Evolutionary conservation across 1,140 invertebrate species (phyloP), one percentile per base, ranked within the genome.

Genomic region (Homalodisca vitripennis): DNA sequence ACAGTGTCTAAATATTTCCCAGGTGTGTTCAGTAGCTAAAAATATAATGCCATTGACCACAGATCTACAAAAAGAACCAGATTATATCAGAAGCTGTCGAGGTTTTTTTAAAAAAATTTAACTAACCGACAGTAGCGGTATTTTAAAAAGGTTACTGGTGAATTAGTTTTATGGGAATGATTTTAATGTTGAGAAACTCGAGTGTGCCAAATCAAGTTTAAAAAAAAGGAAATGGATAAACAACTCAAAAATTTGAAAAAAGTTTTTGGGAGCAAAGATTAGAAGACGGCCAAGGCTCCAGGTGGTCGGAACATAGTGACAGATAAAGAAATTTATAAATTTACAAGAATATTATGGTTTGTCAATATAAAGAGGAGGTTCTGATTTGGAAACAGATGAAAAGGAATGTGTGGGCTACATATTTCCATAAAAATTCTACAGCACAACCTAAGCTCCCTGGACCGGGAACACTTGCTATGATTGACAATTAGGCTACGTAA

Each of bases 1-100:
- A 46, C 41, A 46, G n/a, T 46, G 41, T 46, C 41, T 46, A 46
- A 46, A 46, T 46, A 46, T 46, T 46, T 46, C n/a, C n/a, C 41
- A 46, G n/a, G 41, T 46, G 41, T 46, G 41, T 46, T 46, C 41
- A 46, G 10, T 46, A 46, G 41, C 41, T 46, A 46, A 46, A 46
- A 46, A n/a, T n/a, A n/a, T 46, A 46, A 46, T 46, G 41, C n/a
- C 41, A 12, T n/a, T 12, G 41, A 46, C 41, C 41, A 46, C 41
- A 46, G 41, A 46, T 46, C 10, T 46, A 46, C 41, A n/a, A n/a
- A 46, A 46, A n/a, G 41, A 46, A 46, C n/a, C 41, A n/a, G 10
- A 46, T 46, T n/a, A n/a, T n/a, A n/a, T n/a, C n/a, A n/a, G n/a
- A n/a, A n/a, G n/a, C 34, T 41, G 6, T 41, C 6, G 34, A 41